These are phyloP conservation scores for Blastobasis adustella DNA, from an alignment of 2,888 invertebrate species.

Conservation along the genomic window DNA sequence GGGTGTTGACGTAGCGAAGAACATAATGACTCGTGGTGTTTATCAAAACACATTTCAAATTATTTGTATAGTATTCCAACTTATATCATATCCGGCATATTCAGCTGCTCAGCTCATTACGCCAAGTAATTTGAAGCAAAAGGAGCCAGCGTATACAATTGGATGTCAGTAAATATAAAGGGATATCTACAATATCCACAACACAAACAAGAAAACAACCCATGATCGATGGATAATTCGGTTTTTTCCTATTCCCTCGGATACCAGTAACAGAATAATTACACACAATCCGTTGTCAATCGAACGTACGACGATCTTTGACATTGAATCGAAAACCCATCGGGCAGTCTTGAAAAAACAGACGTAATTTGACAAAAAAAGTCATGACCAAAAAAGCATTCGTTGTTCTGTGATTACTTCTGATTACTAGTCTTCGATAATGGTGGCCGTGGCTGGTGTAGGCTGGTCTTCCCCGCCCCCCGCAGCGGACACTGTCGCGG, in stretches of 20 bases:
- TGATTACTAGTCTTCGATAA: slow-evolving; percentile 67
- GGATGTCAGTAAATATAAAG: too few relatives aligned
- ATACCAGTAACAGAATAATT: slow-evolving; percentile 28
- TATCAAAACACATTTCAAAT: too few relatives aligned
- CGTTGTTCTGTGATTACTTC: slow-evolving; percentile 55
- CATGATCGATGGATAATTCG: slow-evolving; percentile 5
- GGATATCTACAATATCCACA: background rate
- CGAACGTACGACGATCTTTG: slow-evolving; percentile 57
- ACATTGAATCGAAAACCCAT: slow-evolving; percentile 56
- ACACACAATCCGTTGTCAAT: slow-evolving; percentile 61
- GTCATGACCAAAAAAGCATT: slow-evolving; percentile 56
- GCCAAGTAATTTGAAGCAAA: too few relatives aligned
- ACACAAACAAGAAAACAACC: background rate
- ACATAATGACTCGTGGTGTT: too few relatives aligned
- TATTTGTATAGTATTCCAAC: too few relatives aligned
- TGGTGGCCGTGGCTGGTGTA: slow-evolving; percentile 34
- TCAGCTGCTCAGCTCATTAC: too few relatives aligned
- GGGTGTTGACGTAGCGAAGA: too few relatives aligned
- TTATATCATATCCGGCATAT: too few relatives aligned
- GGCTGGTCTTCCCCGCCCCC: slow-evolving; percentile 29
- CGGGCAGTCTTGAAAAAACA: slow-evolving; percentile 34
- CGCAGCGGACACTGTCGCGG: slow-evolving; percentile 10
- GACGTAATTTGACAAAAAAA: slow-evolving; percentile 57
- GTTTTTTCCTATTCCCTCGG: slow-evolving; percentile 8
- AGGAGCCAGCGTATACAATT: too few relatives aligned